A percentile compares a stretch with the other conserved stretches of the same genome.
phyloP scores from a whole-genome alignment of 2,113 vertebrate species.

The Asarcornis scutulata region DNA sequence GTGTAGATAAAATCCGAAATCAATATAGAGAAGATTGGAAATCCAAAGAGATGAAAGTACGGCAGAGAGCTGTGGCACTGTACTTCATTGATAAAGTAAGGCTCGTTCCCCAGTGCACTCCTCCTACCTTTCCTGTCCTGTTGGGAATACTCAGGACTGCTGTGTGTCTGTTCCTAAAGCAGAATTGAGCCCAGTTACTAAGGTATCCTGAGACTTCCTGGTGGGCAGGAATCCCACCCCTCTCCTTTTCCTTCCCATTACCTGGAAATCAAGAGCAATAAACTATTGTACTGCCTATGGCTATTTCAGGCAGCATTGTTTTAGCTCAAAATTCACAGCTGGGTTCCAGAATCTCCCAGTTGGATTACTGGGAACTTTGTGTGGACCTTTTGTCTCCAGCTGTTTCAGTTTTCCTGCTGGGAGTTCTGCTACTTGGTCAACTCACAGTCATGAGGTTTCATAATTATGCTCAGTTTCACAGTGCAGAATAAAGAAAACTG shows the following conservation, averaged over 20 bases:
- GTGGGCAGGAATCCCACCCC: not conserved
- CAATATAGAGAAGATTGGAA: slow-evolving; percentile 97
- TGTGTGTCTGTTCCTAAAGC: not conserved
- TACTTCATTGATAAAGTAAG: slow-evolving; percentile 97
- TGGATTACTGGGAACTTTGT: slow-evolving; percentile 23
- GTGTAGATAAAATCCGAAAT: slow-evolving; percentile 89
- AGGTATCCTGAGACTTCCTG: slow-evolving; percentile 14
- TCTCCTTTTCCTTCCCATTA: slow-evolving; percentile 54
- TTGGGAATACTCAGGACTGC: not conserved
- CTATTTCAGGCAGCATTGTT: slow-evolving; percentile 62
- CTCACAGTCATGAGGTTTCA: not conserved
- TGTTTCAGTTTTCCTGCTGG: slow-evolving; percentile 44
- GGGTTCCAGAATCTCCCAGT: not conserved
- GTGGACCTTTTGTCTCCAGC: slow-evolving; percentile 39
- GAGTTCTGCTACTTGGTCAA: slow-evolving; percentile 38
- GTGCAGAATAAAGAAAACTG: not conserved
- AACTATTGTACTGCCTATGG: not conserved
- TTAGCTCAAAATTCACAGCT: slow-evolving; percentile 23
- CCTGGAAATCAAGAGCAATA: slow-evolving; percentile 44
- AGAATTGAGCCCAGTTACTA: not conserved
- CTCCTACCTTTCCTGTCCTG: not conserved
- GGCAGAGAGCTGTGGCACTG: slow-evolving; percentile 93
- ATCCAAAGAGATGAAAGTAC: slow-evolving; percentile 96
- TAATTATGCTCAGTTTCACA: not conserved
- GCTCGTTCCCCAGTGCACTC: accelerated